Base-by-base conservation (phyloP, 2,113 vertebrate genomes). In the Strix uralensis region DNA sequence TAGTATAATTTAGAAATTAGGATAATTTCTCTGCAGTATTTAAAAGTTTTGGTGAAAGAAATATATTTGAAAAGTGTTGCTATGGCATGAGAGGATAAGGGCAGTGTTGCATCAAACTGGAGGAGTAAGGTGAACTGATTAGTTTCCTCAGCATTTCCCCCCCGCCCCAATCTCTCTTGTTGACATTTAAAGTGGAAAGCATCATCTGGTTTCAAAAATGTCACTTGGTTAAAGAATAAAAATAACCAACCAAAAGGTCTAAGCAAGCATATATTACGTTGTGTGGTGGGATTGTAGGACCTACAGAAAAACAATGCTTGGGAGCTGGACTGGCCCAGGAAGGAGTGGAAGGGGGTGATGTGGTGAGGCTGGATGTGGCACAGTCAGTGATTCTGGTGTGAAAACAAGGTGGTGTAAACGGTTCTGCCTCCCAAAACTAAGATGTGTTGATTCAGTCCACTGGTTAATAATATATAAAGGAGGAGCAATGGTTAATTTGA, bases 131-230 rank as follows among this genome's bases (percentile, higher is more conserved):
- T 90, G 21, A 88, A 81, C 42, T 67, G 92, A 89, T 95, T 62
- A 55, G 36, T 58, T 86, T 92, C 13, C 47, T 90, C 52, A 66
- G 67, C 44, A 1, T 77, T 81, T 47, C 36, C 14, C 42, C 30
- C 81, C 49, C 49, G 26, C 17, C 42, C 44, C 42, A 42, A 29
- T 26, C 16, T 30, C 26, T 49, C 34, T 92, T 57, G 51, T 69
- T 95, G 96, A 94, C 91, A 84, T 91, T 95, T 94, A 38, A 86
- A 78, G 57, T 94, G 78, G 87, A 91, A 94, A 93, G 96, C 92
- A 66, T 92, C 6, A 57, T n/a, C 70, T 80, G 34, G 17, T 44
- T 88, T 95, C 81, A 91, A 92, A 95, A 92, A 84, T 87, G 73
- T 87, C 65, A 91, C 26, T 85, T 72, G 65, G n/a, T 67, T 71